These are phyloP conservation scores for Trimorus sp. DNA, from an alignment of 2,888 invertebrate species.

Conservation along the genomic window DNA sequence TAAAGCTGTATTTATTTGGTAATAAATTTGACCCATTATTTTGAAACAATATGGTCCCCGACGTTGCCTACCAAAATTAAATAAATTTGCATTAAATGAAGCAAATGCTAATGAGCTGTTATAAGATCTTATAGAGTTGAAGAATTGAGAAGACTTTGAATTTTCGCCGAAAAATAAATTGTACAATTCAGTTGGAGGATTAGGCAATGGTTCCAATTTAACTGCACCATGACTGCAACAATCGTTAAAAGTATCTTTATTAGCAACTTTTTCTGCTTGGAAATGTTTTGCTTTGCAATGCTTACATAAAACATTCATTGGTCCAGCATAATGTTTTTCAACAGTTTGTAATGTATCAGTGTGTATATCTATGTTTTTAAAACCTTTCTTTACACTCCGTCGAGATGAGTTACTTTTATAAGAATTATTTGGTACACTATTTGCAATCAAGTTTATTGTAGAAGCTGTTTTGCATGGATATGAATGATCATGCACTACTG, in stretches of 20 bases:
- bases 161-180: constrained; percentile 31
- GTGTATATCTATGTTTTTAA: constrained; percentile 9
- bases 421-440: constrained; percentile 3
- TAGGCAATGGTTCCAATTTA: constrained; percentile 11
- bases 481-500: constrained; percentile 8
- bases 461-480: not conserved
- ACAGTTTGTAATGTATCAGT: not conserved
- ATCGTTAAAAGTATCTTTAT: constrained; percentile 20
- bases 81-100: constrained; percentile 50
- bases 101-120: constrained; percentile 48
- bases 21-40: constrained; percentile 54
- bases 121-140: constrained; percentile 31
- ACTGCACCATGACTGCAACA: constrained; percentile 45
- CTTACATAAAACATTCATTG: constrained; percentile 37
- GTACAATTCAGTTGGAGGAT: constrained; percentile 21
- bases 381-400: constrained; percentile 14
- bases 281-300: constrained; percentile 47
- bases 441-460: not conserved
- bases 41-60: constrained; percentile 33
- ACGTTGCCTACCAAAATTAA: constrained; percentile 36
- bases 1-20: constrained; percentile 65
- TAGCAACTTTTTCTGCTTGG: constrained; percentile 37
- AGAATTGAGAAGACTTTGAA: constrained; percentile 25
- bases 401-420: not conserved
- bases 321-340: constrained; percentile 34